These are phyloP conservation scores for Coecobrya sp. DNA, from an alignment of 2,888 invertebrate genomes.

Conservation along the genomic window DNA sequence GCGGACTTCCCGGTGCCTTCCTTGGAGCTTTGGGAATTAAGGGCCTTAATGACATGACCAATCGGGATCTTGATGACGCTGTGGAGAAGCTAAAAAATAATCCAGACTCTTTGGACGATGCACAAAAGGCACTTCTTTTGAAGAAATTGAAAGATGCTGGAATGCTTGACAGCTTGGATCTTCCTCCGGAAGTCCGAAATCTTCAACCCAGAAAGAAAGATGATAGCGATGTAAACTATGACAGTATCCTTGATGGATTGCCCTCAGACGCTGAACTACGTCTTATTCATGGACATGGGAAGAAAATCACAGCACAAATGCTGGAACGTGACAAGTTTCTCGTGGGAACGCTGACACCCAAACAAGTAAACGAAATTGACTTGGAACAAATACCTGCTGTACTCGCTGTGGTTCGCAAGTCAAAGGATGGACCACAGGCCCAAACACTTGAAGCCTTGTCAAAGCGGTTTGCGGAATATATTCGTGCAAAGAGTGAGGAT, in stretches of 20 bases:
- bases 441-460: slow-evolving; percentile 84
- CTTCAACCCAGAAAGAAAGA: slow-evolving; percentile 77
- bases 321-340: slow-evolving; percentile 81
- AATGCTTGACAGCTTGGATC: slow-evolving; percentile 76
- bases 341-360: slow-evolving; percentile 84
- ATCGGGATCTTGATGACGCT: slow-evolving; percentile 82
- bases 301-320: slow-evolving; percentile 75
- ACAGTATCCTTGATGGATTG: slow-evolving; percentile 81
- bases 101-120: slow-evolving; percentile 84
- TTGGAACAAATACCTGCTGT: slow-evolving; percentile 85
- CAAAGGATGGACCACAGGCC: slow-evolving; percentile 85
- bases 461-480: slow-evolving; percentile 84
- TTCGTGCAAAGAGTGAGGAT: slow-evolving; percentile 84
- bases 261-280: slow-evolving; percentile 84
- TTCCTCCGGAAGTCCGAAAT: slow-evolving; percentile 83
- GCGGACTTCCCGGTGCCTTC: slow-evolving; percentile 83
- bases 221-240: not conserved
- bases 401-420: slow-evolving; percentile 82
- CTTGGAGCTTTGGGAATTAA: slow-evolving; percentile 84
- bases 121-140: slow-evolving; percentile 83
- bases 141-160: slow-evolving; percentile 83
- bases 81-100: slow-evolving; percentile 81
- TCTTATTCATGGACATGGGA: slow-evolving; percentile 81
- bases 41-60: slow-evolving; percentile 78
- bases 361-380: slow-evolving; percentile 83